Conservation (phyloP, 2,888 invertebrate species). For the Drosophila diplacantha region DNA sequence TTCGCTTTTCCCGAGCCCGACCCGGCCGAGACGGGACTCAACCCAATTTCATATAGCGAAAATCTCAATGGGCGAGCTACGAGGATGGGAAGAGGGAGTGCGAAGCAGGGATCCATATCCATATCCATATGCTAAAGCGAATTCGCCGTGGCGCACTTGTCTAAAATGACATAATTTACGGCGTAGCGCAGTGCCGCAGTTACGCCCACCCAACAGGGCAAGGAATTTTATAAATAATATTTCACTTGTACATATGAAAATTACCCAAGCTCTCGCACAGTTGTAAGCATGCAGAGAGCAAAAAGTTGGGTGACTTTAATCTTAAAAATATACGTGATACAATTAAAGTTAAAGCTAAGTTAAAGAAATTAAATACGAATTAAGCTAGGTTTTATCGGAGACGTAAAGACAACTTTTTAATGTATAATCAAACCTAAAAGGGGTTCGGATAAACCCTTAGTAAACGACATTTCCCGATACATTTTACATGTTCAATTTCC, state of each 20-base stretch:
- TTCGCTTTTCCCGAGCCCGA: constrained; percentile 1
- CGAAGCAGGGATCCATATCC: constrained; percentile 41
- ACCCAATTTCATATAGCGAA: constrained; percentile 65
- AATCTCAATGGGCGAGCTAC: constrained; percentile 35
- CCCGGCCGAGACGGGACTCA: constrained; percentile 49
- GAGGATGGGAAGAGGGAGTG: neutral
- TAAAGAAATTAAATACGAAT: no score
- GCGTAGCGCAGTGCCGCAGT: constrained; percentile 69
- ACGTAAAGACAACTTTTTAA: neutral
- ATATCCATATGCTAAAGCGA: constrained; percentile 59
- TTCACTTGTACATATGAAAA: constrained; percentile 69
- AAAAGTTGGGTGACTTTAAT: neutral
- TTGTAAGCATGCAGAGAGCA: constrained; percentile 22
- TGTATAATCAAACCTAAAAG: no score
- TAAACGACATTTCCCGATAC: accelerated
- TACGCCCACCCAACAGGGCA: constrained; percentile 72
- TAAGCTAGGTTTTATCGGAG: neutral
- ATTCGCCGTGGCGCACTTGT: constrained; percentile 59
- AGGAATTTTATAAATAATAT: constrained; percentile 71
- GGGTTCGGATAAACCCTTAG: neutral
- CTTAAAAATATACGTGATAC: no score
- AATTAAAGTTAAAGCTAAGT: no score
- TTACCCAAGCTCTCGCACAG: constrained; percentile 44
- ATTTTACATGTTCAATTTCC: neutral
- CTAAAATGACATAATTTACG: constrained; percentile 71